Conservation (phyloP, 2,888 invertebrate species). For the Andrena hattorfiana region DNA sequence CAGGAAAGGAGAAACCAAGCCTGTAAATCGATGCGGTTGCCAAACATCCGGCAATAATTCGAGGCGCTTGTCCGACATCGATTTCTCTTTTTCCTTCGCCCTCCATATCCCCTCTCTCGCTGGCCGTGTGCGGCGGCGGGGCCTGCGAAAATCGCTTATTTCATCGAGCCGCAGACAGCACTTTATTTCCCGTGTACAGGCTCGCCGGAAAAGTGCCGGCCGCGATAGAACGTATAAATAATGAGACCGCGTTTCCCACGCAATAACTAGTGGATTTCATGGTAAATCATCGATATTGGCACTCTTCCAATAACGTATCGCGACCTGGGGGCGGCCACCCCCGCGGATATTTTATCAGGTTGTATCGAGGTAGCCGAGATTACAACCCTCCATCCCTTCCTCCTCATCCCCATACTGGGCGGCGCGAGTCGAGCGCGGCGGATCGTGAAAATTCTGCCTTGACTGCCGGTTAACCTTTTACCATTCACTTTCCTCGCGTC, state of each 20-base stretch:
- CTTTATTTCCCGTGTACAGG: slow-evolving; percentile 65
- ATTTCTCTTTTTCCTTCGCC: slow-evolving; percentile 57
- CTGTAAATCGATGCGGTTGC: slow-evolving; percentile 55
- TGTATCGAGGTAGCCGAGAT: slow-evolving; percentile 51
- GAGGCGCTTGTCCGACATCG: slow-evolving; percentile 55
- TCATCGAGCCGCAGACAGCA: slow-evolving; percentile 66
- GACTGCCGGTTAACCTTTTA: slow-evolving; percentile 11
- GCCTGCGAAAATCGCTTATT: slow-evolving; percentile 66
- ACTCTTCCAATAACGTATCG: slow-evolving; percentile 62
- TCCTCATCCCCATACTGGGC: neutral
- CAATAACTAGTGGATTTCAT: slow-evolving; percentile 77
- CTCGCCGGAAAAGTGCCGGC: slow-evolving; percentile 58
- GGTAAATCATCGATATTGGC: slow-evolving; percentile 82
- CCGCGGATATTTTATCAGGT: slow-evolving; percentile 55
- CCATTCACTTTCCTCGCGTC: neutral
- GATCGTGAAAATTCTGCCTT: slow-evolving; percentile 17
- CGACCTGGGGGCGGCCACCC: slow-evolving; percentile 19
- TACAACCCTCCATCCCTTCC: slow-evolving; percentile 5
- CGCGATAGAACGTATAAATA: slow-evolving; percentile 76
- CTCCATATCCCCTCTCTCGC: neutral
- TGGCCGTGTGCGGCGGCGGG: neutral
- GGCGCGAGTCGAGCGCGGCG: neutral
- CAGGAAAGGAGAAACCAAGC: slow-evolving; percentile 28
- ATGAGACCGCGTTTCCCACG: slow-evolving; percentile 75
- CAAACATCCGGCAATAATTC: slow-evolving; percentile 65